These are phyloP conservation scores for Glossosoma conforme DNA, from an alignment of 1,140 invertebrate genomes.

Conservation along the genomic window DNA sequence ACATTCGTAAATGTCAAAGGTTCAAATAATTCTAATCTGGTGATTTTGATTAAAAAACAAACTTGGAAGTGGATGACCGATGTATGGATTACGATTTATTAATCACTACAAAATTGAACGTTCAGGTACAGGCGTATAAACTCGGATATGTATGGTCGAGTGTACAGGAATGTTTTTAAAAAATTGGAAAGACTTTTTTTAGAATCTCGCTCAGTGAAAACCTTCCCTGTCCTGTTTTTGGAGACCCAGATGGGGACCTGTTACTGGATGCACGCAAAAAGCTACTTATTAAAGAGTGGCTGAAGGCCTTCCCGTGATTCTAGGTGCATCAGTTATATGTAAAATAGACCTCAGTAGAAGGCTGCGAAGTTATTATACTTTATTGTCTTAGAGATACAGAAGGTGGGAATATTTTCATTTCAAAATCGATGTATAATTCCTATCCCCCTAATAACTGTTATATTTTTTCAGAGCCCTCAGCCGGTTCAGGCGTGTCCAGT, in stretches of 20 bases:
- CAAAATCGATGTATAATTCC: not conserved
- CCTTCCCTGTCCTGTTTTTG: no score
- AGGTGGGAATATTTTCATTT: no score
- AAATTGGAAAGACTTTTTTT: not conserved
- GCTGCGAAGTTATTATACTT: no score
- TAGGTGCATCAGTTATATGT: no score
- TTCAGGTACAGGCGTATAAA: not conserved
- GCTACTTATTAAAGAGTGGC: no score
- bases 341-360: no score
- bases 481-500: slow-evolving; percentile 50
- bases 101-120: not conserved
- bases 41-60: not conserved
- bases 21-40: not conserved
- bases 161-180: not conserved
- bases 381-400: no score
- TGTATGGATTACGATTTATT: not conserved
- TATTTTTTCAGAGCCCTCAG: not conserved
- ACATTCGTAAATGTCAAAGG: not conserved
- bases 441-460: not conserved
- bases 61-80: not conserved
- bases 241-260: no score
- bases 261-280: no score
- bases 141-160: not conserved
- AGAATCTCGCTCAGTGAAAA: no score
- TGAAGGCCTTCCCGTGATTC: no score